phyloP scores from a whole-genome alignment of 2,888 invertebrate genomes.

The Eupithecia exiguata region DNA sequence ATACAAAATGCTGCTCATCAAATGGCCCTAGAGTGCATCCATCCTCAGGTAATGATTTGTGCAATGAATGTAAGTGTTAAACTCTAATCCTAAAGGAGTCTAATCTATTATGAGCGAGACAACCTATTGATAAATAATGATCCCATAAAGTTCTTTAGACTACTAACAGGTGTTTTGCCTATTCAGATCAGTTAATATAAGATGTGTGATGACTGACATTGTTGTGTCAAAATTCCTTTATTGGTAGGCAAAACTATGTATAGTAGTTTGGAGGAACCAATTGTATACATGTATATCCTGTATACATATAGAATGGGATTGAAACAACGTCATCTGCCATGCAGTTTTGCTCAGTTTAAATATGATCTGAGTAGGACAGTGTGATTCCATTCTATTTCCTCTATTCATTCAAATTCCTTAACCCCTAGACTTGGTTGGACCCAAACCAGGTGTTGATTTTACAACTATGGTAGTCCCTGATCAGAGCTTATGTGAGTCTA shows the following conservation, averaged over 20 bases:
- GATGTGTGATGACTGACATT: no score
- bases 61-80: background rate
- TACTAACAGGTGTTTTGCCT: background rate
- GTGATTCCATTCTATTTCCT: background rate
- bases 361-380: background rate
- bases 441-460: no score
- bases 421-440: no score
- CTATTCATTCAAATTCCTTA: no score
- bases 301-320: background rate
- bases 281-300: background rate
- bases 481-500: no score
- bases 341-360: background rate
- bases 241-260: background rate
- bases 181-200: no score
- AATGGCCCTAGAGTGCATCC: constrained; percentile 74
- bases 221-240: background rate
- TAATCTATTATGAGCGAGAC: background rate
- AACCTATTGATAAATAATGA: background rate
- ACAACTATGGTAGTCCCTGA: no score
- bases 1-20: constrained; percentile 75
- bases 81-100: background rate
- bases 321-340: background rate
- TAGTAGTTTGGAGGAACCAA: background rate
- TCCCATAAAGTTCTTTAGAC: background rate
- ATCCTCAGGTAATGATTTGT: constrained; percentile 67